Evolutionary conservation across 2,797 vertebrate genomes (phyloP), one percentile per base, ranked within the genome.

Genomic region (Fistularia tabacaria): DNA sequence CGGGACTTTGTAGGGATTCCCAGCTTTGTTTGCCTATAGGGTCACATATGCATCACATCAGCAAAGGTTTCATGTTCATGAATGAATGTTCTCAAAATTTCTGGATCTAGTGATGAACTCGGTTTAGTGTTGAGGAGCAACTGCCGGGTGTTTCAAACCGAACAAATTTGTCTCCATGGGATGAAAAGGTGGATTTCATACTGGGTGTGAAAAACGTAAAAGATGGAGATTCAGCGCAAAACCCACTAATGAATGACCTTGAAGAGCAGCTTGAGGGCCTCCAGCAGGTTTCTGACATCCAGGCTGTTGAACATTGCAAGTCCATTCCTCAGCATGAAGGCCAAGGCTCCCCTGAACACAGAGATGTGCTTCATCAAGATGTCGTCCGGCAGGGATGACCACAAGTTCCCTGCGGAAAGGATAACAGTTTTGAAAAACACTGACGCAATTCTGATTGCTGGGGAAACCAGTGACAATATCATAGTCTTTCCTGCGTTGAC

Each of bases 221-320:
- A 0, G 39, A n/a, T 25, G 25, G 25, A 25, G 25, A 25, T 25
- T 25, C 25, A 25, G 25, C 5, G 25, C 25, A 2, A 25, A 25
- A 25, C 25, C 25, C 25, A 25, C 25, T 25, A 25, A 25, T 25
- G 25, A 73, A 84, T 82, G 46, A 90, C 90, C 68, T 74, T 87
- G 80, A 83, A 80, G 41, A 91, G 81, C 0, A 83, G 69, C 69
- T 88, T 87, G 49, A 91, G 86, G 46, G 36, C 71, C 8, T 86
- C 44, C 64, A 89, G 65, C 51, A 88, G 14, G 25, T 50, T 66
- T 73, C 41, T 87, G 57, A 89, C 61, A 38, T 55, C 65, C 3
- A 49, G 74, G 56, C 53, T 74, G 69, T 77, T 79, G 37, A 66
- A 73, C 7, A 0, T 0, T 45, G 83, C n/a, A 40, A 87, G 76